phyloP scores from a whole-genome alignment of 2,113 vertebrate species.

The Pycnonotus jocosus region DNA sequence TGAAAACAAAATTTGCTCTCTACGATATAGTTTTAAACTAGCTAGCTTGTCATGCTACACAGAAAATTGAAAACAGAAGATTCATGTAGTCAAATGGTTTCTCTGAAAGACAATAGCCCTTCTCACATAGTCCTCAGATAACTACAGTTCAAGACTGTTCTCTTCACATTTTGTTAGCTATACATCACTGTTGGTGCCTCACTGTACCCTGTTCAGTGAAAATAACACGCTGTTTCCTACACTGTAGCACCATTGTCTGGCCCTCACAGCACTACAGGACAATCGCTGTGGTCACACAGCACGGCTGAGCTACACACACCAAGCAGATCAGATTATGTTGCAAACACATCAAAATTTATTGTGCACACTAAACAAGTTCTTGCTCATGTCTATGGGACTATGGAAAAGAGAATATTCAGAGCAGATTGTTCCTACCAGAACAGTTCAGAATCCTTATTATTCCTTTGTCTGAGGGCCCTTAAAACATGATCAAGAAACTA shows the following conservation, averaged over 20 bases:
- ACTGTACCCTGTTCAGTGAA: background rate
- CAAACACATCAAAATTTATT: background rate
- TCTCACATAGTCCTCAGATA: background rate
- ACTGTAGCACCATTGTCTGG: background rate
- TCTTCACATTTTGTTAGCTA: background rate
- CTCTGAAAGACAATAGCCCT: background rate
- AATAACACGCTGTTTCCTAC: background rate
- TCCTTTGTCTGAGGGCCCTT: constrained; percentile 19
- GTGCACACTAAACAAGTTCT: background rate
- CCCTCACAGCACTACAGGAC: background rate
- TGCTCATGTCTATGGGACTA: background rate
- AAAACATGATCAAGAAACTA: constrained; percentile 16
- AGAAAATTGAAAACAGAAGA: background rate
- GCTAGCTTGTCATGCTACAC: rapidly evolving
- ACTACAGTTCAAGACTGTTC: background rate
- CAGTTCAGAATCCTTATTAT: background rate
- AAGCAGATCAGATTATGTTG: background rate
- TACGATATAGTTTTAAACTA: background rate
- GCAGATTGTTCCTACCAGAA: background rate
- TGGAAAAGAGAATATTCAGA: background rate
- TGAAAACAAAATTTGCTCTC: background rate
- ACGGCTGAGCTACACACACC: background rate
- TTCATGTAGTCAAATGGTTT: background rate
- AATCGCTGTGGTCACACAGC: background rate
- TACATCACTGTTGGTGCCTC: background rate